Percentiles rank a stretch among this genome's conserved stretches.
phyloP scores from a whole-genome alignment of 23 tunicate genomes.

The Trididemnum clinides region DNA sequence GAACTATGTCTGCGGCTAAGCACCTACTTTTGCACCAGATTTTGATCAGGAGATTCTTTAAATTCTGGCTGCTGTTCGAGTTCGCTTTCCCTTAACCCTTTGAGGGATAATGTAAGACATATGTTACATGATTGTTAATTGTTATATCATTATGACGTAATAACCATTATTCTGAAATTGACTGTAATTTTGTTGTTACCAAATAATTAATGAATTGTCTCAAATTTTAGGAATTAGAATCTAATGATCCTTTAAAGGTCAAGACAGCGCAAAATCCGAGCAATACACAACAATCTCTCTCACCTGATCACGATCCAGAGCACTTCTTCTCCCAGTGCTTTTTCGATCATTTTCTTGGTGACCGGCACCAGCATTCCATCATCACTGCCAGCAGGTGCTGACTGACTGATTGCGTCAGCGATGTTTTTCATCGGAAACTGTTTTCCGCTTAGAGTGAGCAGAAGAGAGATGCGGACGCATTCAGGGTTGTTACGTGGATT shows the following conservation, averaged over 20 bases:
- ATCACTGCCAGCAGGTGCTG: not conserved
- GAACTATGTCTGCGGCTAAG: not conserved
- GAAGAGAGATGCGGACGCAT: conserved; percentile 46
- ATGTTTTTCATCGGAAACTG: conserved; percentile 14
- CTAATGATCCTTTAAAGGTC: too few relatives aligned
- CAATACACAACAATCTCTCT: not conserved
- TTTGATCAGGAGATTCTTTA: not conserved
- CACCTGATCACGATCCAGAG: conserved; percentile 84
- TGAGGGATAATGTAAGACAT: too few relatives aligned
- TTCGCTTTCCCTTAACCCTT: too few relatives aligned
- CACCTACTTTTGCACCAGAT: too few relatives aligned
- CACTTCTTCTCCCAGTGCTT: conserved; percentile 22
- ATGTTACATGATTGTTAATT: too few relatives aligned
- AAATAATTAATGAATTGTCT: too few relatives aligned
- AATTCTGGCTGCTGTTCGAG: not conserved
- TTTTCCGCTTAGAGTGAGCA: conserved; percentile 33
- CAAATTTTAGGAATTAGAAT: too few relatives aligned
- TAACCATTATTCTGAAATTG: too few relatives aligned
- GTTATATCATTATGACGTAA: too few relatives aligned
- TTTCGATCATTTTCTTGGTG: conserved; percentile 42
- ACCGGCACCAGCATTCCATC: conserved; percentile 19
- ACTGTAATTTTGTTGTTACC: too few relatives aligned
- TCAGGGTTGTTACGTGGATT: conserved; percentile 55
- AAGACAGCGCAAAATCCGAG: too few relatives aligned
- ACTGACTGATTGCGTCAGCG: not conserved